Evolutionary conservation across 1,140 invertebrate species (phyloP).

Genomic region (Drosophila ananassae): DNA sequence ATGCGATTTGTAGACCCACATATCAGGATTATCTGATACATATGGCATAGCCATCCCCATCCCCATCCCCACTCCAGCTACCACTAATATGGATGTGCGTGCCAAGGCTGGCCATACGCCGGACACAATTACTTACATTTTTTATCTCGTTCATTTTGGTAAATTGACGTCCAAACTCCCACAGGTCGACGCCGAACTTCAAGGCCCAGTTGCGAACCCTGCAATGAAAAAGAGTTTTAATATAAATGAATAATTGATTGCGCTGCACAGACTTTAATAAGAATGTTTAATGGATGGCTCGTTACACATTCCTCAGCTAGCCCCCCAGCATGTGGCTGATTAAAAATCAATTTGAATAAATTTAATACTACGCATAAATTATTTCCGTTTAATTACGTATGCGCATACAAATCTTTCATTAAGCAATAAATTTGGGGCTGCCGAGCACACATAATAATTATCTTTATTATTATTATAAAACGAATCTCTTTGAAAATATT

Average conservation of each 20-base stretch:
- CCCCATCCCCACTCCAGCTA: too few relatives aligned
- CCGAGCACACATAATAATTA: slow-evolving; percentile 4
- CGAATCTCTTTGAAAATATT: slow-evolving; percentile 29
- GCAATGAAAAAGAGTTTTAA: slow-evolving; percentile 86
- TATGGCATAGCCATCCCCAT: slow-evolving; percentile 21
- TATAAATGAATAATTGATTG: slow-evolving; percentile 15
- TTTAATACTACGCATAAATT: slow-evolving; percentile 51
- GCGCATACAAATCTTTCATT: slow-evolving; percentile 49
- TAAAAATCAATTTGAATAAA: slow-evolving; percentile 56
- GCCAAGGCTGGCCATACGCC: slow-evolving; percentile 9
- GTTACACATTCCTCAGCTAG: slow-evolving; percentile 1
- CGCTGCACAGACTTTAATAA: slow-evolving; percentile 6
- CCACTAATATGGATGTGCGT: slow-evolving; percentile 3
- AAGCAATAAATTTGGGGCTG: slow-evolving; percentile 29
- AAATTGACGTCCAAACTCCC: slow-evolving; percentile 93
- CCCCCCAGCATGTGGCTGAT: slow-evolving; percentile 28
- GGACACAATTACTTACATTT: slow-evolving; percentile 87
- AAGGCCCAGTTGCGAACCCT: slow-evolving; percentile 96
- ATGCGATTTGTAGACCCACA: slow-evolving; percentile 18
- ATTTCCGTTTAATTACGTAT: slow-evolving; percentile 40
- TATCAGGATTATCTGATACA: slow-evolving; percentile 38
- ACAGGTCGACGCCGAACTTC: slow-evolving; percentile 94
- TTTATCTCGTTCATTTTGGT: slow-evolving; percentile 95
- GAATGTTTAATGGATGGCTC: not conserved
- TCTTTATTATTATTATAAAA: slow-evolving; percentile 20